phyloP scores from a whole-genome alignment of 2,113 vertebrate species.

The Madoqua kirkii region DNA sequence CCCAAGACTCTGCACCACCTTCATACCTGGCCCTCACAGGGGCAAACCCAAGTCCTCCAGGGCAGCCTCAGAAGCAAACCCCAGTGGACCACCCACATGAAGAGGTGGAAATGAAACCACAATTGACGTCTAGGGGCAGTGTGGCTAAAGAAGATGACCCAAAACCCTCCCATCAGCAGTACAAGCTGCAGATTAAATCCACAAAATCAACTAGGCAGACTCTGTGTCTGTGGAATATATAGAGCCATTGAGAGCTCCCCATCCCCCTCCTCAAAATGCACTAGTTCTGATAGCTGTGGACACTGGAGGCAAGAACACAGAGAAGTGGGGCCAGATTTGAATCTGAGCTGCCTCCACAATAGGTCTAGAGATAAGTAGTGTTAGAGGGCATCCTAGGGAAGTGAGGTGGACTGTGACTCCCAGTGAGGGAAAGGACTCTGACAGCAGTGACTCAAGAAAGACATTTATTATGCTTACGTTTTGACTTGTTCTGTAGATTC shows the following conservation, averaged over 20 bases:
- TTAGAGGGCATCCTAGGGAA: background rate
- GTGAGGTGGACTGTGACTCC: background rate
- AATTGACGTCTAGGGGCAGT: background rate
- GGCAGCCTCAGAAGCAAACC: background rate
- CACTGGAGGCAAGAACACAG: background rate
- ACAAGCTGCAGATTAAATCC: background rate
- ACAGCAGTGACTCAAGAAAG: background rate
- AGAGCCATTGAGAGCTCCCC: background rate
- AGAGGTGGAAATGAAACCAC: background rate
- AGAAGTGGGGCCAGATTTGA: background rate
- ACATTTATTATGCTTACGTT: background rate
- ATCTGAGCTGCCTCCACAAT: too few species aligned
- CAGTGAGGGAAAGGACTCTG: background rate
- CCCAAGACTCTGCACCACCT: background rate
- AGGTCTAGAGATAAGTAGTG: background rate
- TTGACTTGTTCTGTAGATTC: background rate
- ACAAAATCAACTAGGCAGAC: background rate
- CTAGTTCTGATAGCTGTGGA: background rate
- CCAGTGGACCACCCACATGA: background rate
- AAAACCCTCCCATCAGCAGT: background rate
- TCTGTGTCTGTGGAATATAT: background rate
- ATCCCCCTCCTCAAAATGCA: too few species aligned
- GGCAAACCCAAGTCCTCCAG: background rate
- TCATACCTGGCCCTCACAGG: background rate
- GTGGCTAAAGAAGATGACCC: background rate